Percentiles rank a stretch among this genome's conserved stretches.
Conservation (phyloP, 2,888 invertebrate species). For the Hyppa rectilinea region DNA sequence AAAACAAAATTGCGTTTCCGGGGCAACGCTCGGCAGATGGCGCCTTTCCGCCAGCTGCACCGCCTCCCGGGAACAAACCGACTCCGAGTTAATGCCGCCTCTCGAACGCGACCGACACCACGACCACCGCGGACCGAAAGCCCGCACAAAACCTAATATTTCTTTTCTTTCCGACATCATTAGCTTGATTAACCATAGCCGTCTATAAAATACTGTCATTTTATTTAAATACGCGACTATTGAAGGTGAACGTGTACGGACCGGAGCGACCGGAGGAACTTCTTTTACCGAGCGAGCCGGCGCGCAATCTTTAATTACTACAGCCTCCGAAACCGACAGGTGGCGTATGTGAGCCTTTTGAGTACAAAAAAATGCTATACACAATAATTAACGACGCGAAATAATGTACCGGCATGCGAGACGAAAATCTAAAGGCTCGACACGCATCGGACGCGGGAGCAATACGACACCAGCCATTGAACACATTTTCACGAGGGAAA, state of each 20-base stretch:
- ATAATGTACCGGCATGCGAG: constrained; percentile 89
- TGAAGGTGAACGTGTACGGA: constrained; percentile 83
- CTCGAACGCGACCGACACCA: constrained; percentile 42
- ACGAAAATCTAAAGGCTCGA: constrained; percentile 89
- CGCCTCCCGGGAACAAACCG: constrained; percentile 71
- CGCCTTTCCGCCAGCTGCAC: constrained; percentile 90
- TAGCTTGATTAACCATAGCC: constrained; percentile 48
- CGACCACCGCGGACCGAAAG: constrained; percentile 24
- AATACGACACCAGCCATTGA: constrained; percentile 88
- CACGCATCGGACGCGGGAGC: constrained; percentile 79
- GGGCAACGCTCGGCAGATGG: constrained; percentile 88
- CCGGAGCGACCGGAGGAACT: constrained; percentile 71
- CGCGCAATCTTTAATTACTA: constrained; percentile 86
- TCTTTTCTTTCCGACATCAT: constrained; percentile 33
- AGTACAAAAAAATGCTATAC: constrained; percentile 82
- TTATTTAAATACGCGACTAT: constrained; percentile 61
- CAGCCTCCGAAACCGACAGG: constrained; percentile 82
- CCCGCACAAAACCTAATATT: constrained; percentile 53
- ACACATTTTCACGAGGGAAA: constrained; percentile 88
- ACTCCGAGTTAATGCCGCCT: constrained; percentile 75
- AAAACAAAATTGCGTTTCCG: constrained; percentile 87
- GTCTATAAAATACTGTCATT: constrained; percentile 69
- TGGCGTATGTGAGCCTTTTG: constrained; percentile 83
- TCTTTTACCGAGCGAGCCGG: constrained; percentile 75
- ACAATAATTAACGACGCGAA: constrained; percentile 90